Percentiles rank a stretch among this genome's conserved stretches.
These are phyloP conservation scores for Erebia aethiops DNA, from an alignment of 2,888 invertebrate genomes.

Conservation along the genomic window DNA sequence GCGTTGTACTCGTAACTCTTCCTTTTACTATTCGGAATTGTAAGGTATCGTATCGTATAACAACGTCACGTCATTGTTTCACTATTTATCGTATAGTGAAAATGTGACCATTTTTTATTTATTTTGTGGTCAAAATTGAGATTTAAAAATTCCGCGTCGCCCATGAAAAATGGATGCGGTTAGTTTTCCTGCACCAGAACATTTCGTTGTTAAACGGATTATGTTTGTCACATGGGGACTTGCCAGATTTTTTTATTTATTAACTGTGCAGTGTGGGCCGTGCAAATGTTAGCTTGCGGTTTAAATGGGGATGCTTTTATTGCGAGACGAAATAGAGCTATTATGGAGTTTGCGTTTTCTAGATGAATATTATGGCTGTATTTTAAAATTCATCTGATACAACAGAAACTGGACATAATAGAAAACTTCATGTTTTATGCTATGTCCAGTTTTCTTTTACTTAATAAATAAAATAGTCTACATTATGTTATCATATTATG, in stretches of 20 bases:
- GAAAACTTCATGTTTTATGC: no score
- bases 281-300: slow-evolving; percentile 15
- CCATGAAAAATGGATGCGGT: slow-evolving; percentile 41
- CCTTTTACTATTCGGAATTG: no score
- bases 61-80: background rate
- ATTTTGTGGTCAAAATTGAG: slow-evolving; percentile 43
- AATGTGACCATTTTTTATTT: slow-evolving; percentile 21
- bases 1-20: no score
- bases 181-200: slow-evolving; percentile 33
- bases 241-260: slow-evolving; percentile 24
- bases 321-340: background rate
- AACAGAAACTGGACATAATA: background rate
- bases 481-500: no score
- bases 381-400: background rate
- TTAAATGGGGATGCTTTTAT: slow-evolving; percentile 16
- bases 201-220: slow-evolving; percentile 32
- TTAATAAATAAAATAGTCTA: no score
- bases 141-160: slow-evolving; percentile 42
- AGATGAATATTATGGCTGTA: background rate
- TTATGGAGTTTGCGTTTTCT: background rate
- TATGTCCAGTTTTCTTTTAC: no score
- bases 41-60: background rate
- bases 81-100: slow-evolving; percentile 10
- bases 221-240: slow-evolving; percentile 28
- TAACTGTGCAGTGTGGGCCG: background rate